Percentiles rank a stretch among this genome's conserved stretches.
Conservation (phyloP, 2,797 vertebrate species). For the Lacerta viridis region DNA sequence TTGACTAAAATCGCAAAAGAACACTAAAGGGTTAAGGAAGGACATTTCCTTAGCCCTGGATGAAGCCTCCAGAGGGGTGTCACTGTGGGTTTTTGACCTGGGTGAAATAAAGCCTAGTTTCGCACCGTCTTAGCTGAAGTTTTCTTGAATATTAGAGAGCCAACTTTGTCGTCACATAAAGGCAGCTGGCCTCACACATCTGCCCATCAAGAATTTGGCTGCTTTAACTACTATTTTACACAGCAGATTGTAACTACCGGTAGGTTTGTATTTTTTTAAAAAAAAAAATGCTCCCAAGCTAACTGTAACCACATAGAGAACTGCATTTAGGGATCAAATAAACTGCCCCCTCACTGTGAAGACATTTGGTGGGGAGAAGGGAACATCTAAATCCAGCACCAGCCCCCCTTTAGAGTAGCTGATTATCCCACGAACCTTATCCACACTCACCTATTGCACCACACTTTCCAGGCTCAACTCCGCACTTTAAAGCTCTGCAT, state of each 20-base stretch:
- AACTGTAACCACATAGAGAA: not conserved
- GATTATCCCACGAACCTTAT: not conserved
- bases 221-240: not conserved
- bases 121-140: too few relatives aligned
- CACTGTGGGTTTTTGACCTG: too few relatives aligned
- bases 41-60: not conserved
- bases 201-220: not conserved
- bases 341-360: not conserved
- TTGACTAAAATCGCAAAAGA: not conserved
- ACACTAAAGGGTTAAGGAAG: not conserved
- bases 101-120: too few relatives aligned
- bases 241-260: not conserved
- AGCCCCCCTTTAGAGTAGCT: not conserved
- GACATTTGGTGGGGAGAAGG: not conserved
- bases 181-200: not conserved
- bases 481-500: too few relatives aligned
- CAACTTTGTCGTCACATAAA: not conserved
- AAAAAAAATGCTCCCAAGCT: not conserved
- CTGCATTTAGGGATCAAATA: not conserved
- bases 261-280: not conserved
- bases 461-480: too few relatives aligned
- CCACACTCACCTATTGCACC: too few relatives aligned
- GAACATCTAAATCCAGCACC: not conserved
- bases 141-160: not conserved
- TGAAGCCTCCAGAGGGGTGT: too few relatives aligned